Evolutionary conservation across 2,888 invertebrate genomes (phyloP).

Genomic region (Eurytoma adleriae): DNA sequence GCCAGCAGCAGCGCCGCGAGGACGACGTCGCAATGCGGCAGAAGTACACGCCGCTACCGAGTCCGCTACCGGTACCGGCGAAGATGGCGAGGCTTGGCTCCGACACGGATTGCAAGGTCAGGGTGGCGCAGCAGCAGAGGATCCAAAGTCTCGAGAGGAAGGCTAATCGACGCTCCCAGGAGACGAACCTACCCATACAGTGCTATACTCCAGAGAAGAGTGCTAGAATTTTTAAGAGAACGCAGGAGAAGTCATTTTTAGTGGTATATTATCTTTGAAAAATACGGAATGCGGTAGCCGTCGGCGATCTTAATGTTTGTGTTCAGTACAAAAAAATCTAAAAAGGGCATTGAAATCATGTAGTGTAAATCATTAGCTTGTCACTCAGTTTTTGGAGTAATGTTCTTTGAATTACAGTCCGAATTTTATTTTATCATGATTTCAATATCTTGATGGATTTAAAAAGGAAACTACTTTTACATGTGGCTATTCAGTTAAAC

Average conservation of each 20-base stretch:
- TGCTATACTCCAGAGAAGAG: neutral
- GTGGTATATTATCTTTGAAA: constrained; percentile 65
- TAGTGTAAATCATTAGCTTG: too few relatives aligned
- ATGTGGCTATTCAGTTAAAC: too few relatives aligned
- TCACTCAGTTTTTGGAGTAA: too few relatives aligned
- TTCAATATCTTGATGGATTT: too few relatives aligned
- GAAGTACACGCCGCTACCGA: constrained; percentile 65
- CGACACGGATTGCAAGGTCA: constrained; percentile 51
- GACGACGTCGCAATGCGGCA: constrained; percentile 55
- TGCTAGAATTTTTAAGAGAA: constrained; percentile 54
- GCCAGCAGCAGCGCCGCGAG: constrained; percentile 11
- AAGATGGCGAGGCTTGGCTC: constrained; percentile 64
- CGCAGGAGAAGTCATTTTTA: constrained; percentile 63
- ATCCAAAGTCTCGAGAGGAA: neutral
- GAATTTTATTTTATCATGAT: too few relatives aligned
- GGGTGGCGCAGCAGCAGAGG: constrained; percentile 16
- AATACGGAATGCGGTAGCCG: neutral
- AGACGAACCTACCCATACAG: neutral
- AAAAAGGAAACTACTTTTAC: too few relatives aligned
- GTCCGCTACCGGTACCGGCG: constrained; percentile 63
- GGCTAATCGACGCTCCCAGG: neutral
- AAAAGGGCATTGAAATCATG: too few relatives aligned
- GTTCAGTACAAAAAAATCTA: too few relatives aligned
- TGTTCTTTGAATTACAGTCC: too few relatives aligned
- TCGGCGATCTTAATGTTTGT: too few relatives aligned